phyloP scores from a whole-genome alignment of 2,797 vertebrate species.

The Poecilia wingei region DNA sequence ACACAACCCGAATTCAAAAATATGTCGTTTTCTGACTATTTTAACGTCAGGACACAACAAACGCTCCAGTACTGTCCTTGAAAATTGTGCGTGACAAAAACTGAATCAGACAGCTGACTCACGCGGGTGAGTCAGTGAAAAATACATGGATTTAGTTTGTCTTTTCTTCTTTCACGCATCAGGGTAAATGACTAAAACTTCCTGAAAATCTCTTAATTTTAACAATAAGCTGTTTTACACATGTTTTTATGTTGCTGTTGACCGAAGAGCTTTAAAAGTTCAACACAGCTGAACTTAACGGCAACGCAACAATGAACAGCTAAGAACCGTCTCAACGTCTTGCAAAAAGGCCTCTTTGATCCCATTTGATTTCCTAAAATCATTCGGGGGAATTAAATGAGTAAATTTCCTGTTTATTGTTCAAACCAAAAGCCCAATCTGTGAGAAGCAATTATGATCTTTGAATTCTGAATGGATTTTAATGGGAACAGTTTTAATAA shows the following conservation, averaged over 20 bases:
- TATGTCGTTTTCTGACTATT: not conserved
- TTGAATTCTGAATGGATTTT: not conserved
- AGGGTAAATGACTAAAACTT: not conserved
- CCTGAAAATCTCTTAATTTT: not conserved
- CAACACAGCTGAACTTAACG: not conserved
- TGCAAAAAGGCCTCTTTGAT: not conserved
- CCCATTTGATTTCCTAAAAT: not conserved
- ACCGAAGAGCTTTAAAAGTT: not conserved
- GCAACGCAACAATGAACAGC: not conserved
- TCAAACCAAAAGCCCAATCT: not conserved
- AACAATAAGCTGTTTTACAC: not conserved
- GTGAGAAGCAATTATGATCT: not conserved
- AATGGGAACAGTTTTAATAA: not conserved
- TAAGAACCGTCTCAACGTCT: not conserved
- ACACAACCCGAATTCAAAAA: not conserved
- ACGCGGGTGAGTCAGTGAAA: not conserved
- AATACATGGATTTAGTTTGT: not conserved
- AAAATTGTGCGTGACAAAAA: slow-evolving; percentile 7
- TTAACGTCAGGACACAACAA: not conserved
- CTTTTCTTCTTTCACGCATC: not conserved
- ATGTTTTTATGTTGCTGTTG: not conserved
- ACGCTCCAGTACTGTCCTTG: not conserved
- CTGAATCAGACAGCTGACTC: not conserved
- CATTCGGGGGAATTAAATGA: not conserved
- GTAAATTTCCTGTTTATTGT: not conserved